Conservation (phyloP, 2,888 invertebrate genomes). For the Drosophila greeni region DNA sequence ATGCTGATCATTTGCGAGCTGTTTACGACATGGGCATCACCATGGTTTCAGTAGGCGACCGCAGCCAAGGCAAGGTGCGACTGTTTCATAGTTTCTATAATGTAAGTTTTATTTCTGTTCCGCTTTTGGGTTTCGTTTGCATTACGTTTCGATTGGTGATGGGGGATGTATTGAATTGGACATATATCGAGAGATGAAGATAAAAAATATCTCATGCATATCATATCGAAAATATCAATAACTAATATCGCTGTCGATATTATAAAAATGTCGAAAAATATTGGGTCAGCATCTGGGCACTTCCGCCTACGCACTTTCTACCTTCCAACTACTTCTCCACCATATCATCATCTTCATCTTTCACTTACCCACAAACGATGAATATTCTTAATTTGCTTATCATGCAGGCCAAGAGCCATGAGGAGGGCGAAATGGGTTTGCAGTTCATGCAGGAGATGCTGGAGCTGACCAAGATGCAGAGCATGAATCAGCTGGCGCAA, state of each 20-base stretch:
- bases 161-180: background rate
- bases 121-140: constrained; percentile 23
- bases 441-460: constrained; percentile 99
- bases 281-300: background rate
- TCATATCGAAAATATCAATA: no score
- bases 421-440: constrained; percentile 94
- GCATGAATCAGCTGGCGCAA: constrained; percentile 77
- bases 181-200: background rate
- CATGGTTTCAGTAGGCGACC: constrained; percentile 89
- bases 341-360: background rate
- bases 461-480: constrained; percentile 88
- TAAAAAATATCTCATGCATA: no score
- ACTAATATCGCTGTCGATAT: no score
- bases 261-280: background rate
- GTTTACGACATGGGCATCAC: constrained; percentile 97
- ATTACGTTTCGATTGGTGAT: constrained; percentile 5
- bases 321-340: background rate
- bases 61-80: constrained; percentile 87
- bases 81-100: constrained; percentile 92
- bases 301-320: background rate
- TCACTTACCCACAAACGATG: background rate
- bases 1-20: constrained; percentile 91
- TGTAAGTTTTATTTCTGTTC: constrained; percentile 81
- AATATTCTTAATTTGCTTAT: constrained; percentile 3
- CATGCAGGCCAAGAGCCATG: constrained; percentile 87